Evolutionary conservation across 2,113 vertebrate species (phyloP).

Genomic region (Podiceps cristatus): DNA sequence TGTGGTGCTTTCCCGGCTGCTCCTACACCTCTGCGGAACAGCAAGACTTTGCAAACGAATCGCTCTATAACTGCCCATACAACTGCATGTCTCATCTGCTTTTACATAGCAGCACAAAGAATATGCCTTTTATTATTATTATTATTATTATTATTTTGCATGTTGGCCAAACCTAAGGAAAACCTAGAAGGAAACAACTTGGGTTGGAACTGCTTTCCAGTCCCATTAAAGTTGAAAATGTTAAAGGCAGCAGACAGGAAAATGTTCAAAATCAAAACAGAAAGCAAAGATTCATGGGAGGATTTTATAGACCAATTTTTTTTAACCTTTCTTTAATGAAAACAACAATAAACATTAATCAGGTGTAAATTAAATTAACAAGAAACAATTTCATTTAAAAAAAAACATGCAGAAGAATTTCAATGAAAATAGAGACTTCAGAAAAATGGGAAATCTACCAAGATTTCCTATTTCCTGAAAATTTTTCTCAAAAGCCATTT

Average conservation of each 20-base stretch:
- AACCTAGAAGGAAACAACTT: background rate
- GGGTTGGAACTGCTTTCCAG: background rate
- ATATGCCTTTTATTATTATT: too few species aligned
- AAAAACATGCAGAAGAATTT: background rate
- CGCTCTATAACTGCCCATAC: accelerated
- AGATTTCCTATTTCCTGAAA: background rate
- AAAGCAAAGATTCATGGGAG: background rate
- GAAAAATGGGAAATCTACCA: background rate
- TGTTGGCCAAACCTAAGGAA: too few species aligned
- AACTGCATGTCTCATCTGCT: background rate
- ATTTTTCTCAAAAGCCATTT: background rate
- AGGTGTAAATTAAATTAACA: background rate
- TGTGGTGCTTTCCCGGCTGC: background rate
- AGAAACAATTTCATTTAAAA: background rate
- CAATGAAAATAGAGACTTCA: background rate
- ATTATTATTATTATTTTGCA: too few species aligned
- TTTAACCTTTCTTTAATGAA: background rate
- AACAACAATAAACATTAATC: background rate
- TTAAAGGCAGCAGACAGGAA: background rate
- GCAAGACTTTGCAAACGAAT: background rate
- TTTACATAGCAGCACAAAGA: background rate
- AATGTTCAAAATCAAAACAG: background rate
- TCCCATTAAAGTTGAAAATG: background rate
- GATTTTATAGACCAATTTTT: background rate
- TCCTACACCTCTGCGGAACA: accelerated